A percentile compares a stretch with the other conserved stretches of the same genome.
Evolutionary conservation across 2,113 vertebrate species (phyloP).

Genomic region (Puma concolor): DNA sequence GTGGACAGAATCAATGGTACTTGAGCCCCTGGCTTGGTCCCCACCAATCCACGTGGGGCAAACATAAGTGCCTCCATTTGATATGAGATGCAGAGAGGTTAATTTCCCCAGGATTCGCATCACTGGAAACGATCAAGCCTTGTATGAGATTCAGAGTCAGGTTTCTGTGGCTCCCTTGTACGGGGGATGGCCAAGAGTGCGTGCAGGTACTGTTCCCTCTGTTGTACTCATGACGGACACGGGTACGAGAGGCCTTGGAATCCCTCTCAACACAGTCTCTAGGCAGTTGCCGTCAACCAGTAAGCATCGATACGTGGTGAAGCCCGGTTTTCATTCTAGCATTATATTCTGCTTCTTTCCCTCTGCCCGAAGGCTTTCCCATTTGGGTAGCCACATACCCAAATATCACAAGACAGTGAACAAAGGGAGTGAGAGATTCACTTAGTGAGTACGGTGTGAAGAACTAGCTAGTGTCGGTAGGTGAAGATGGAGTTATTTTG

Average conservation of each 20-base stretch:
- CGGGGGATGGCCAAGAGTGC: background rate
- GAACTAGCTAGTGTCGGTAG: background rate
- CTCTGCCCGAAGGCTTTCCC: background rate
- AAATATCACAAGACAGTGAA: background rate
- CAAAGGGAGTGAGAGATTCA: background rate
- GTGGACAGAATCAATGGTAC: too few species aligned
- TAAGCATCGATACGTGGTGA: background rate
- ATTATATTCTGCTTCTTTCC: background rate
- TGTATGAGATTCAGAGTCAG: background rate
- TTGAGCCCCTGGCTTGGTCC: background rate
- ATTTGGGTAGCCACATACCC: background rate
- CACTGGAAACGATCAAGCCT: background rate
- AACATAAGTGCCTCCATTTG: background rate
- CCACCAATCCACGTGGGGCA: background rate
- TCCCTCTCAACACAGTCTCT: background rate
- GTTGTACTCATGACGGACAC: rapidly evolving
- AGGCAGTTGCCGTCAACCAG: rapidly evolving
- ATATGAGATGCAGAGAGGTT: background rate
- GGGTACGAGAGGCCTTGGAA: background rate
- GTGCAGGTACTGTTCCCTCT: background rate
- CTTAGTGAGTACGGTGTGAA: background rate
- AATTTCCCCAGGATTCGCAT: background rate
- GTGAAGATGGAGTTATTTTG: background rate
- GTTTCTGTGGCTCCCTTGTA: background rate
- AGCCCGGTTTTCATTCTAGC: background rate